Conservation (phyloP, 37 sponge, comb jelly and placozoan genomes). For the Cladorhizidae sp. region DNA sequence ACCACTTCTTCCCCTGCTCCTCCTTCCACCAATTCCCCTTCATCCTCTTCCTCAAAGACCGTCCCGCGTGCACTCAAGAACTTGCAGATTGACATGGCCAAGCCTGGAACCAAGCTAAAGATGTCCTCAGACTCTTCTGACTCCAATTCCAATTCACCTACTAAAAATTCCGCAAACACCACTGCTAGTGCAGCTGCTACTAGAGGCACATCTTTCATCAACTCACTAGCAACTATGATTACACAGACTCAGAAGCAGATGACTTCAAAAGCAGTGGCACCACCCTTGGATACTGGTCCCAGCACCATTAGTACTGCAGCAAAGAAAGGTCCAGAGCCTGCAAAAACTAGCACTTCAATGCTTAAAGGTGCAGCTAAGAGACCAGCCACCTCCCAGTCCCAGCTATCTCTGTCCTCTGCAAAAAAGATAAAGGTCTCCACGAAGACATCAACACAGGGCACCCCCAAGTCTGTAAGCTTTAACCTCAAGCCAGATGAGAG, state of each 20-base stretch:
- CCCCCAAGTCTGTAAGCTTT: constrained; percentile 27
- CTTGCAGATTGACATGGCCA: constrained; percentile 61
- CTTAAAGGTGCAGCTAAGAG: not conserved
- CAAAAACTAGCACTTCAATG: not conserved
- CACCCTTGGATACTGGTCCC: too few relatives aligned
- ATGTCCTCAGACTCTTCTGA: not conserved
- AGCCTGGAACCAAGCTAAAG: constrained; percentile 22
- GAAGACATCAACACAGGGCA: not conserved
- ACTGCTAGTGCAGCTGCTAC: too few relatives aligned
- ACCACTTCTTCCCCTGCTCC: not conserved
- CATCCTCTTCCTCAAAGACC: not conserved
- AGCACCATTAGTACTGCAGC: not conserved
- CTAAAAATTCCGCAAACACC: too few relatives aligned
- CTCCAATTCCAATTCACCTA: too few relatives aligned
- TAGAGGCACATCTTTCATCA: too few relatives aligned
- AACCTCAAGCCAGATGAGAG: constrained; percentile 11
- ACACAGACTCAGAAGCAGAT: too few relatives aligned
- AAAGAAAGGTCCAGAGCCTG: not conserved
- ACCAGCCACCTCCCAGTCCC: not conserved
- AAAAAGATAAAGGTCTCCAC: not conserved
- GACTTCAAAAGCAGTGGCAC: too few relatives aligned
- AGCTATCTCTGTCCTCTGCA: not conserved
- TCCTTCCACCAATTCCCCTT: not conserved
- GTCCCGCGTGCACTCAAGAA: constrained; percentile 44
- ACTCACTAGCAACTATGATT: too few relatives aligned